Conservation (phyloP, 2,113 vertebrate species). For the Ranitomeya variabilis region DNA sequence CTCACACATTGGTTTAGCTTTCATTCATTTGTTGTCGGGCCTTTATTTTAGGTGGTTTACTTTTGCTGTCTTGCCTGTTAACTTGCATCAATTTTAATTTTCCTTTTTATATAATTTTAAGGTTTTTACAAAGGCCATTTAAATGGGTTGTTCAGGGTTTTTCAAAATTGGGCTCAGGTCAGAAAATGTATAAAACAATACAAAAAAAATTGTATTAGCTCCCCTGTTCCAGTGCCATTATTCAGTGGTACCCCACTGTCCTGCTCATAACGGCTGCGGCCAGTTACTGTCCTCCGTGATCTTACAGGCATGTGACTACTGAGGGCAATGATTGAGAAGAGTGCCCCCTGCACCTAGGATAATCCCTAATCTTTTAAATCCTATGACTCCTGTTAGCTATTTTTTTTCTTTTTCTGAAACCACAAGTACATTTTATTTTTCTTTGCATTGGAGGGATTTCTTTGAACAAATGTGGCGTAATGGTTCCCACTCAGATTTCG, state of each 20-base stretch:
- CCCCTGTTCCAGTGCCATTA: too few species aligned
- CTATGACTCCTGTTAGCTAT: background rate
- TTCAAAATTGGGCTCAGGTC: too few species aligned
- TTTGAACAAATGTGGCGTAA: background rate
- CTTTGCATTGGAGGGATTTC: background rate
- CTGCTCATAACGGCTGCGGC: too few species aligned
- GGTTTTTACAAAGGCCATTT: background rate
- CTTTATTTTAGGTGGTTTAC: background rate
- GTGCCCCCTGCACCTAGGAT: background rate
- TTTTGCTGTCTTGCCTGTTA: background rate
- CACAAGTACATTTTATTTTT: background rate
- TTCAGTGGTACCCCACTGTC: too few species aligned
- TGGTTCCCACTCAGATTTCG: background rate
- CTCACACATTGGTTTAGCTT: background rate
- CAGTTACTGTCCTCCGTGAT: too few species aligned
- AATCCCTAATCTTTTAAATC: background rate
- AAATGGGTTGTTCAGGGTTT: too few species aligned
- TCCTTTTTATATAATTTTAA: too few species aligned
- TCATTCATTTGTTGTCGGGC: background rate
- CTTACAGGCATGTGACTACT: too few species aligned
- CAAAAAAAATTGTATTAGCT: too few species aligned
- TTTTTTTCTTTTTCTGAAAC: background rate
- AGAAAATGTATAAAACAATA: too few species aligned
- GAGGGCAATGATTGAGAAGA: too few species aligned
- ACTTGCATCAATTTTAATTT: background rate